Evolutionary conservation across 2,113 vertebrate species (phyloP).

Genomic region (Oryzias curvinotus): DNA sequence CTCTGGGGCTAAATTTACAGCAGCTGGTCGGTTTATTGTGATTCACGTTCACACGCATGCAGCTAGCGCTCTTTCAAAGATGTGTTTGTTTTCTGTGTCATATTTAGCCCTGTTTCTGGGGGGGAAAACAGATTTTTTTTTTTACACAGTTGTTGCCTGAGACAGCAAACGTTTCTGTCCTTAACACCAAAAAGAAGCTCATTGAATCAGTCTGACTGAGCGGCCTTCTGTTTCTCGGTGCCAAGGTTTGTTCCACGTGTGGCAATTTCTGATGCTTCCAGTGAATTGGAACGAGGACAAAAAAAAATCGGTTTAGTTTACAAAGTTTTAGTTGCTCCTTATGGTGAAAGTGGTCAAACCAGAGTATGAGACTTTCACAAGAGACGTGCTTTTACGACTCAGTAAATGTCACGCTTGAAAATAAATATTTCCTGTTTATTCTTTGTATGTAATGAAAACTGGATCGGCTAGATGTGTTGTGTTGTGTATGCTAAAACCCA

Average conservation of each 20-base stretch:
- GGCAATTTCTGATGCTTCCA: not conserved
- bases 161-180: conserved; percentile 24
- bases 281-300: conserved; percentile 1
- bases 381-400: not conserved
- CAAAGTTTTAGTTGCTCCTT: not conserved
- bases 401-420: not conserved
- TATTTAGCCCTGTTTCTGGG: conserved; percentile 3
- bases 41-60: not conserved
- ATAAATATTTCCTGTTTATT: not conserved
- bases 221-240: not conserved
- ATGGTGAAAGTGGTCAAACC: conserved; percentile 6
- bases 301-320: conserved; percentile 7
- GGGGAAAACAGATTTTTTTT: not conserved
- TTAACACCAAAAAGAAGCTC: conserved; percentile 2
- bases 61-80: not conserved
- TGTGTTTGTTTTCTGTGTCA: conserved; percentile 5
- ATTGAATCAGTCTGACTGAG: not conserved
- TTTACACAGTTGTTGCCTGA: conserved; percentile 6
- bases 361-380: not conserved
- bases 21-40: conserved; percentile 14
- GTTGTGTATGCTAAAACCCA: too few species aligned
- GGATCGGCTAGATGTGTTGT: too few species aligned
- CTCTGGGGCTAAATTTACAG: not conserved
- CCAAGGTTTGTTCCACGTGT: conserved; percentile 1
- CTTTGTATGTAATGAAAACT: too few species aligned